Evolutionary conservation across 1,140 invertebrate species (phyloP).

Genomic region (Mylabris phalerata): DNA sequence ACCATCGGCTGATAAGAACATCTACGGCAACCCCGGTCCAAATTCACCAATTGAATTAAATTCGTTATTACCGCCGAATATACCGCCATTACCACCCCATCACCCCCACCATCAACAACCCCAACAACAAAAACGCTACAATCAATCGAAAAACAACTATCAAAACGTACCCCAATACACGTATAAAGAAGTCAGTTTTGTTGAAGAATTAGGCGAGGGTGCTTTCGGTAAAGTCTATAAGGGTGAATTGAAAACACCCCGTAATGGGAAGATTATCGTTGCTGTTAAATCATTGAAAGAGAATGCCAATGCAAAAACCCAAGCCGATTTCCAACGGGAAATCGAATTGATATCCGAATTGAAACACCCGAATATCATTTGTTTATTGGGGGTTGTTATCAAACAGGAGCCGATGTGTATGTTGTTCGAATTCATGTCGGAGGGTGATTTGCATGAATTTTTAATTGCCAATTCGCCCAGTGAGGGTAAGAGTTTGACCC

Average conservation of each 20-base stretch:
- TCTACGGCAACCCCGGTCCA: slow-evolving; percentile 59
- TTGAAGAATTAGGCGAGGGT: slow-evolving; percentile 93
- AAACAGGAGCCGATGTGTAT: slow-evolving; percentile 90
- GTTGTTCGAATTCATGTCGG: slow-evolving; percentile 94
- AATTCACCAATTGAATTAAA: slow-evolving; percentile 72
- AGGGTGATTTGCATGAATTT: slow-evolving; percentile 92
- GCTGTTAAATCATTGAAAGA: slow-evolving; percentile 94
- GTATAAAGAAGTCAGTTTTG: slow-evolving; percentile 74
- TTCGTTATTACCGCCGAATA: slow-evolving; percentile 57
- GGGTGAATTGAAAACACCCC: slow-evolving; percentile 69
- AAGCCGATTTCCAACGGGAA: slow-evolving; percentile 83
- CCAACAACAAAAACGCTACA: slow-evolving; percentile 5
- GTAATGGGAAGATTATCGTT: slow-evolving; percentile 65
- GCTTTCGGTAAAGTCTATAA: slow-evolving; percentile 95
- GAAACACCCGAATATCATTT: slow-evolving; percentile 92
- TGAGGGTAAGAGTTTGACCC: slow-evolving; percentile 66
- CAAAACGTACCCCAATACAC: slow-evolving; percentile 64
- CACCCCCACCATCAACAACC: too few species aligned
- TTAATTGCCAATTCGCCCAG: slow-evolving; percentile 82
- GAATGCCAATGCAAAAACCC: slow-evolving; percentile 84
- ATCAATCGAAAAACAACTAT: slow-evolving; percentile 38
- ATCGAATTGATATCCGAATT: slow-evolving; percentile 91
- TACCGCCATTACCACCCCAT: slow-evolving; percentile 29
- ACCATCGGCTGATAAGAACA: slow-evolving; percentile 68
- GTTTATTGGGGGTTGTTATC: slow-evolving; percentile 84